Percentiles rank a stretch among this genome's conserved stretches.
These are phyloP conservation scores for Salticus scenicus DNA, from an alignment of 2,888 invertebrate species.

Conservation along the genomic window DNA sequence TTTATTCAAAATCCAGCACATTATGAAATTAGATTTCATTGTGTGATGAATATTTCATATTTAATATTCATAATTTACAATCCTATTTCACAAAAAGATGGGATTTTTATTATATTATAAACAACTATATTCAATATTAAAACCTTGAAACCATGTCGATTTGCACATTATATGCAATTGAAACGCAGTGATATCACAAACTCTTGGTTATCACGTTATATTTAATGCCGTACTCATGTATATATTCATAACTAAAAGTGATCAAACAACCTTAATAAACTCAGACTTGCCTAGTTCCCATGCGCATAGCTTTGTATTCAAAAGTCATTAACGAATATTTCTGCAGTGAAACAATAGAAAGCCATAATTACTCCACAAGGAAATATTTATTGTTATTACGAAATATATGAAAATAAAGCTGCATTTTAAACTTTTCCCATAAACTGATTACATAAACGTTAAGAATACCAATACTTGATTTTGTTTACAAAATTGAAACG, in stretches of 20 bases:
- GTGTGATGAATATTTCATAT: not conserved
- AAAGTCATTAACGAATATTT: slow-evolving; percentile 1
- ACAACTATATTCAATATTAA: too few relatives aligned
- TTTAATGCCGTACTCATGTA: not conserved
- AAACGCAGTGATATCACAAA: not conserved
- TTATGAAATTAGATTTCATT: too few relatives aligned
- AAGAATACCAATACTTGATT: too few relatives aligned
- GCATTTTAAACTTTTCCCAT: not conserved
- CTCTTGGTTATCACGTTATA: not conserved
- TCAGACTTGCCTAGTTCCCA: not conserved
- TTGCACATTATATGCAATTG: not conserved
- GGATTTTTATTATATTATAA: too few relatives aligned
- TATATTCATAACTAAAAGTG: not conserved
- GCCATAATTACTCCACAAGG: not conserved
- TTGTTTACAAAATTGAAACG: not conserved
- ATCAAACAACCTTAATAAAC: not conserved
- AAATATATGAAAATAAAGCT: not conserved
- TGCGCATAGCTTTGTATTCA: not conserved
- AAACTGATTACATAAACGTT: not conserved
- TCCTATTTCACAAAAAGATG: not conserved
- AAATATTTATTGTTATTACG: not conserved
- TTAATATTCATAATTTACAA: not conserved
- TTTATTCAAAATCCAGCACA: too few relatives aligned
- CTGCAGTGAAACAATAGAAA: not conserved
- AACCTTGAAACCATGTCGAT: slow-evolving; percentile 9